Conservation (phyloP, 2,888 invertebrate genomes). For the Agrochola lychnidis region DNA sequence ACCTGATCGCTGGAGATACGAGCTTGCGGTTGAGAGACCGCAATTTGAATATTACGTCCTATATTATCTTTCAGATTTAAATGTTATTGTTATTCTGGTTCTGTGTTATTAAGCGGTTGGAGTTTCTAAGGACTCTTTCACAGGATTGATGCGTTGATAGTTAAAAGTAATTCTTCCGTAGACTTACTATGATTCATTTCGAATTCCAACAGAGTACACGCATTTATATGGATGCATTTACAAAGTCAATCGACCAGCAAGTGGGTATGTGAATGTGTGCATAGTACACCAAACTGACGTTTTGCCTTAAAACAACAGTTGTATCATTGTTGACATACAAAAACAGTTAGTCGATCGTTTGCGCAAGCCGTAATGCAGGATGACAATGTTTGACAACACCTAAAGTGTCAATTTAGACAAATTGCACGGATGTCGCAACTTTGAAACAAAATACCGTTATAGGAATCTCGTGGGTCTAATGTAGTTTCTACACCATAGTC, state of each 20-base stretch:
- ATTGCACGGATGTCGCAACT: slow-evolving; percentile 59
- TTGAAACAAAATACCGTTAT: slow-evolving; percentile 57
- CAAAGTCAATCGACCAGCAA: slow-evolving; percentile 13
- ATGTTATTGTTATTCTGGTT: slow-evolving; percentile 59
- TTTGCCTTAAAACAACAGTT: slow-evolving; percentile 33
- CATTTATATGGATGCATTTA: slow-evolving; percentile 11
- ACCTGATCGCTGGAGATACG: slow-evolving; percentile 76
- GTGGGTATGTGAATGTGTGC: slow-evolving; percentile 19
- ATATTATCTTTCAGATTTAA: slow-evolving; percentile 59
- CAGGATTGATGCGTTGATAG: slow-evolving; percentile 7
- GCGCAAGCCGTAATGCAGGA: slow-evolving; percentile 41
- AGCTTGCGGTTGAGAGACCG: slow-evolving; percentile 68
- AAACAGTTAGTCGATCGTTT: slow-evolving; percentile 56
- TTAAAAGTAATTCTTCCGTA: not conserved
- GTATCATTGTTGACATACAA: slow-evolving; percentile 35
- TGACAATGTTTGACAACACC: slow-evolving; percentile 60
- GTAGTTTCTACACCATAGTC: slow-evolving; percentile 48
- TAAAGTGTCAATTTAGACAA: slow-evolving; percentile 63
- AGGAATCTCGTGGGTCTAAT: slow-evolving; percentile 35
- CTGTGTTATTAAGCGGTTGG: slow-evolving; percentile 53
- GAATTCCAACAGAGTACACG: not conserved
- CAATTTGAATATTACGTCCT: slow-evolving; percentile 71
- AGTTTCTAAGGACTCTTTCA: slow-evolving; percentile 28
- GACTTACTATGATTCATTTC: slow-evolving; percentile 4
- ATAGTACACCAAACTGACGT: slow-evolving; percentile 26